Base-by-base conservation (phyloP, 1,140 invertebrate genomes). In the Ostrea edulis region DNA sequence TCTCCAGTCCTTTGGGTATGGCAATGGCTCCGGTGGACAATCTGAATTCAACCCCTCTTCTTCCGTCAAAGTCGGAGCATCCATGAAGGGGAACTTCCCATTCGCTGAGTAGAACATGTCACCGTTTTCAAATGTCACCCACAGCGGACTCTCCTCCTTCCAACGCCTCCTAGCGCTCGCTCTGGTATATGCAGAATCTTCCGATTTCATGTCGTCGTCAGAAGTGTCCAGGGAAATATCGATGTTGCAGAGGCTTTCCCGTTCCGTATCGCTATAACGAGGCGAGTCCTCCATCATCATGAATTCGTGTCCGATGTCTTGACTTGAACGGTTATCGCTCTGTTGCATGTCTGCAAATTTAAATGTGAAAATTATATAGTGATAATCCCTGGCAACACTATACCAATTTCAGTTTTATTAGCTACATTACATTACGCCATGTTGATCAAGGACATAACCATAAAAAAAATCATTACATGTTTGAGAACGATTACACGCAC, bases 101-200 rank as follows among this genome's bases (percentile, higher is more conserved):
- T 22, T 62, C 17, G 12, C 8, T n/a, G 83, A 85, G 22, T 62
- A 85, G 83, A 85, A 85, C 53, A 58, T n/a, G 35, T 85, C 83
- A 35, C 54, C 83, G 62, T 85, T 62, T 8, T 25, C 22, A 35
- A 58, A 85, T 14, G 62, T 35, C 53, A 85, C 25, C 55, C 53
- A 62, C 0, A 85, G 53, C 12, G 82, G 44, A 8, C n/a, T n/a
- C n/a, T n/a, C n/a, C n/a, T 83, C 14, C 51, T 83, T 35, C 44
- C 20, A 12, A 44, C 35, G 35, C 5, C 35, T 44, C 35, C 35
- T 5, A 44, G 35, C 35, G 5, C 5, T 29, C 2, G 22, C 14
- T 77, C 4, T 22, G 68, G 68, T 29, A 77, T 35, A 77, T 25
- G 29, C 9, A 11, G 68, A 54, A 35, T 83, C 20, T 20, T 53